Conservation (phyloP, 2,113 vertebrate species). For the Crotalus helleri region DNA sequence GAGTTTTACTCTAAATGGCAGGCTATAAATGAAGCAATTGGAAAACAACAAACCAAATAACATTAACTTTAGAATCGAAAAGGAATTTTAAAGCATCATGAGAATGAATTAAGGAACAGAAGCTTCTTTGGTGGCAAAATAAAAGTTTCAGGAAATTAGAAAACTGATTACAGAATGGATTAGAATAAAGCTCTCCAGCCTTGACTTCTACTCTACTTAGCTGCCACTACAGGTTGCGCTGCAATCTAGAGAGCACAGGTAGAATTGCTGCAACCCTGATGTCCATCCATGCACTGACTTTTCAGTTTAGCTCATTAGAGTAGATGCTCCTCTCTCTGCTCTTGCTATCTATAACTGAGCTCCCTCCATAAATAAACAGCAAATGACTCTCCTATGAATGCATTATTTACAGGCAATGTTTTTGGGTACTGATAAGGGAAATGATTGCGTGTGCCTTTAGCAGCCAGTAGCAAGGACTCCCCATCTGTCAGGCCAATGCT, state of each 20-base stretch:
- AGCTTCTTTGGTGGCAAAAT: neutral
- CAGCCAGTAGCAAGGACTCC: neutral
- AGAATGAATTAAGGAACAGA: neutral
- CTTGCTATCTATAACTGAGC: neutral
- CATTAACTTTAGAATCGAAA: neutral
- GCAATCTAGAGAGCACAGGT: neutral
- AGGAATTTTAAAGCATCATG: neutral
- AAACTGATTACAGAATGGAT: neutral
- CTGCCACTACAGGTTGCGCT: neutral
- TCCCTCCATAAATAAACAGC: neutral
- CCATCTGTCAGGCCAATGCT: neutral
- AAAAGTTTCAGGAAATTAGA: neutral
- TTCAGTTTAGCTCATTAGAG: neutral
- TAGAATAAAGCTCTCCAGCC: neutral
- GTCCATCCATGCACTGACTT: neutral
- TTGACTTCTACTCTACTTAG: neutral
- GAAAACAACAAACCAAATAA: neutral
- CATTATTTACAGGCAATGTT: constrained; percentile 6
- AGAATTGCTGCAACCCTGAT: neutral
- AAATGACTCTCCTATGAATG: neutral
- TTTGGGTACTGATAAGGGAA: constrained; percentile 14
- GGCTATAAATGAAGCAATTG: neutral
- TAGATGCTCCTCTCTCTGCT: neutral
- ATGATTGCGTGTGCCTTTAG: constrained; percentile 5
- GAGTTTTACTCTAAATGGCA: neutral